Base-by-base conservation (phyloP, 2,113 vertebrate genomes). In the Osmerus eperlanus region DNA sequence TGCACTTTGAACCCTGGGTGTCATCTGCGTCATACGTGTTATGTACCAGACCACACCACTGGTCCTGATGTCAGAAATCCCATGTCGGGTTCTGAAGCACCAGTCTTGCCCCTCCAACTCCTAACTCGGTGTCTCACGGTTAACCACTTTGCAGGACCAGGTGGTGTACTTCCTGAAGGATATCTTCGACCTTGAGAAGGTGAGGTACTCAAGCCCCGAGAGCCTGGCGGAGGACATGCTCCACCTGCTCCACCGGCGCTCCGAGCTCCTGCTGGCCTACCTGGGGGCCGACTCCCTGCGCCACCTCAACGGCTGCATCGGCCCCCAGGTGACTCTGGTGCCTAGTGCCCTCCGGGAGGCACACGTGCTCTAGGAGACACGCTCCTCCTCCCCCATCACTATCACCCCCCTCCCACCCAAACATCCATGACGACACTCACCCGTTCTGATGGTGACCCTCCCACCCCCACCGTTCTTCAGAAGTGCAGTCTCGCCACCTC, bases 171-270 rank as follows among this genome's bases (percentile, higher is more conserved):
- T 98, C 86, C 91, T 99, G 53, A 98, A 95, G 82, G 97, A 98
- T 87, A 95, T 99, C 78, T 99, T 99, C 73, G 96, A 99, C 79
- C 92, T 96, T 78, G 96, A 99, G 61, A 99, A 99, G 81, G 97
- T 98, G 23, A 92, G 96, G 0, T 99, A 97, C 86, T 93, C 90
- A 0, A 93, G 80, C 0, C 89, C 94, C 81, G 96, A 98, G 70
- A 91, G 82, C 18, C 84, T 99, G 83, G 91, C 95, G 0, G 96
- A 97, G 76, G 97, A 99, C 77, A 94, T 97, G 23, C 86, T 94
- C 9, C 94, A 91, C 66, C 82, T 97, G 65, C 86, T 99, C 13
- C 90, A 93, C 47, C 88, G 93, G 0, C 95, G 93, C 83, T 94
- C 93, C 0, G 95, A 96, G 60, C 91, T 98, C 60, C 75, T 98